Conservation (phyloP, 1,140 invertebrate species). For the Zaprionus lachaisei region DNA sequence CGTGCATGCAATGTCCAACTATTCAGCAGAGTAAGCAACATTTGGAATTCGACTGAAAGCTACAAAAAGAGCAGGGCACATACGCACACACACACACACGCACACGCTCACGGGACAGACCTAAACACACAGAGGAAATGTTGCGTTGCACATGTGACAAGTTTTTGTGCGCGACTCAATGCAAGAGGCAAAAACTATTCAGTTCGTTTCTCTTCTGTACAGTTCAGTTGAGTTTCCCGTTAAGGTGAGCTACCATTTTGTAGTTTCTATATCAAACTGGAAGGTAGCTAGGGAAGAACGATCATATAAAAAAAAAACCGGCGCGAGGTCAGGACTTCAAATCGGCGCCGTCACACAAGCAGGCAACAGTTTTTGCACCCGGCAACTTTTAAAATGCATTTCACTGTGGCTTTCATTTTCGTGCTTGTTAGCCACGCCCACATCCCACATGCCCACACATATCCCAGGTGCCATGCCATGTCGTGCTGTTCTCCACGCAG, state of each 20-base stretch:
- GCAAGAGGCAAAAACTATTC: conserved; percentile 67
- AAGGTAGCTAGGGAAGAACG: conserved; percentile 26
- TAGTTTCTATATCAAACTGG: conserved; percentile 76
- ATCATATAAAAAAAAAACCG: conserved; percentile 37
- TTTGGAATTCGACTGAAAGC: conserved; percentile 79
- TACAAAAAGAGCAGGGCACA: conserved; percentile 27
- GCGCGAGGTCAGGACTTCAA: conserved; percentile 72
- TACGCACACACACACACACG: not conserved
- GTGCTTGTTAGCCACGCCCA: conserved; percentile 68
- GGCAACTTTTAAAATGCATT: conserved; percentile 75
- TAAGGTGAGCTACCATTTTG: conserved; percentile 79
- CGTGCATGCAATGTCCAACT: conserved; percentile 63
- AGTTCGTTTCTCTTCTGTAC: conserved; percentile 57
- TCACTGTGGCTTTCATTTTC: conserved; percentile 74
- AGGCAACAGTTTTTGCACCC: conserved; percentile 58
- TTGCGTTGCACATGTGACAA: conserved; percentile 80
- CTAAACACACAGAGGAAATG: conserved; percentile 61
- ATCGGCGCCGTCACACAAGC: conserved; percentile 69
- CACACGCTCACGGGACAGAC: conserved; percentile 13
- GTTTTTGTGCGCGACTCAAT: conserved; percentile 54
- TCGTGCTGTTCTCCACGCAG: conserved; percentile 33
- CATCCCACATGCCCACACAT: conserved; percentile 33
- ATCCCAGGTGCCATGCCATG: conserved; percentile 35
- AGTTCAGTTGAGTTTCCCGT: conserved; percentile 61
- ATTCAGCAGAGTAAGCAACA: conserved; percentile 78